Evolutionary conservation across 2,113 vertebrate genomes (phyloP).

Genomic region (Arizona elegans): DNA sequence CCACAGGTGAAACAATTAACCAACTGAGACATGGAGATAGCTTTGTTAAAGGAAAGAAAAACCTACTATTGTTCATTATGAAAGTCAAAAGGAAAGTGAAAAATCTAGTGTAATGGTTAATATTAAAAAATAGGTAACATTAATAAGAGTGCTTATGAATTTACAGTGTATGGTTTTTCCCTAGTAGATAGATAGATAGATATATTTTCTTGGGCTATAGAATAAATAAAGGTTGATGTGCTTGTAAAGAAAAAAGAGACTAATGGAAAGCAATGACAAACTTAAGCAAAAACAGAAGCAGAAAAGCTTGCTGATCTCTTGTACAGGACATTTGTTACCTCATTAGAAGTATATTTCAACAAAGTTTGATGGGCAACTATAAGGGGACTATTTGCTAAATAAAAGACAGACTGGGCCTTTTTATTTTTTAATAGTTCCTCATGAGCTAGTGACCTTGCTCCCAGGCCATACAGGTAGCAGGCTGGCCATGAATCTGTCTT

Average conservation of each 20-base stretch:
- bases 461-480: not conserved
- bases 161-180: not conserved
- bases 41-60: not conserved
- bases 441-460: not conserved
- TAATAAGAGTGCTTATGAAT: not conserved
- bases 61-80: not conserved
- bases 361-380: not conserved
- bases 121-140: not conserved
- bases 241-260: not conserved
- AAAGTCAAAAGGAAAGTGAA: not conserved
- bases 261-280: not conserved
- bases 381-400: not conserved
- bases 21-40: not conserved
- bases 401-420: not conserved
- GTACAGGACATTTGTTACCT: not conserved
- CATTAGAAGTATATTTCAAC: not conserved
- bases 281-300: not conserved
- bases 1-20: not conserved
- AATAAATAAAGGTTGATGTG: not conserved
- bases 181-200: not conserved
- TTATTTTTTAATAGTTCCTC: not conserved
- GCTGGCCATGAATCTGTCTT: not conserved
- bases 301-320: not conserved
- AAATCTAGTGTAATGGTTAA: not conserved
- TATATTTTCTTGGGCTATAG: not conserved